Percentiles rank a stretch among this genome's conserved stretches.
phyloP scores from a whole-genome alignment of 2,888 invertebrate species.

The Merodon equestris region DNA sequence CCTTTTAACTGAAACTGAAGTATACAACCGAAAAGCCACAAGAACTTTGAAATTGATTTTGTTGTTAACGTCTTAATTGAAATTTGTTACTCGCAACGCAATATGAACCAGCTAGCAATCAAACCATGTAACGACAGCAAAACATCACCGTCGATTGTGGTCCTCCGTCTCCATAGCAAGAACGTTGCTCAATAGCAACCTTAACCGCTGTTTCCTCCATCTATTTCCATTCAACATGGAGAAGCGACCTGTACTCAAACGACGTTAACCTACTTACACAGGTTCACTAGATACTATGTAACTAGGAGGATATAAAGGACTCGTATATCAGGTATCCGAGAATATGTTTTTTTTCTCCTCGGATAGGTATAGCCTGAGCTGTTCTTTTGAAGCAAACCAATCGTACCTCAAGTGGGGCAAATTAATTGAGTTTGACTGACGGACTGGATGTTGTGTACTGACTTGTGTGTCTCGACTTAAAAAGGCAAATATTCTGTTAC shows the following conservation, averaged over 20 bases:
- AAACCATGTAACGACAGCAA: slow-evolving; percentile 19
- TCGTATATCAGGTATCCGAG: not conserved
- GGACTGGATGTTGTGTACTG: slow-evolving; percentile 55
- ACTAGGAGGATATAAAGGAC: too few species aligned
- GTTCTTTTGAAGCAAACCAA: slow-evolving; percentile 31
- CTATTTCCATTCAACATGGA: not conserved
- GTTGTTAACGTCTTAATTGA: slow-evolving; percentile 21
- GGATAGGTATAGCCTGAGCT: slow-evolving; percentile 1
- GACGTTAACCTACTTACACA: slow-evolving; percentile 4
- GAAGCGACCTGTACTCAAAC: slow-evolving; percentile 15
- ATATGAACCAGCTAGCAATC: slow-evolving; percentile 12
- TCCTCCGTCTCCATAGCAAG: slow-evolving; percentile 12
- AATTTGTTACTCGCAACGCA: slow-evolving; percentile 17
- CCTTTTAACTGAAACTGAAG: too few species aligned
- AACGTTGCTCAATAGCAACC: slow-evolving; percentile 1
- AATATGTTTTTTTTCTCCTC: slow-evolving; percentile 18
- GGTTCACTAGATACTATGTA: too few species aligned
- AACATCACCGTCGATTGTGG: not conserved
- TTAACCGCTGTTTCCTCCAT: slow-evolving; percentile 4
- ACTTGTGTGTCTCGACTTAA: slow-evolving; percentile 38
- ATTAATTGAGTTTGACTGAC: slow-evolving; percentile 67
- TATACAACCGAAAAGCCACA: too few species aligned
- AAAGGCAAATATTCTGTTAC: slow-evolving; percentile 30
- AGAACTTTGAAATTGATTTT: too few species aligned
- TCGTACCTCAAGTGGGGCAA: slow-evolving; percentile 55